Percentiles rank a stretch among this genome's conserved stretches.
Evolutionary conservation across 2,797 vertebrate genomes (phyloP).

Genomic region (Sebastolobus alascanus): DNA sequence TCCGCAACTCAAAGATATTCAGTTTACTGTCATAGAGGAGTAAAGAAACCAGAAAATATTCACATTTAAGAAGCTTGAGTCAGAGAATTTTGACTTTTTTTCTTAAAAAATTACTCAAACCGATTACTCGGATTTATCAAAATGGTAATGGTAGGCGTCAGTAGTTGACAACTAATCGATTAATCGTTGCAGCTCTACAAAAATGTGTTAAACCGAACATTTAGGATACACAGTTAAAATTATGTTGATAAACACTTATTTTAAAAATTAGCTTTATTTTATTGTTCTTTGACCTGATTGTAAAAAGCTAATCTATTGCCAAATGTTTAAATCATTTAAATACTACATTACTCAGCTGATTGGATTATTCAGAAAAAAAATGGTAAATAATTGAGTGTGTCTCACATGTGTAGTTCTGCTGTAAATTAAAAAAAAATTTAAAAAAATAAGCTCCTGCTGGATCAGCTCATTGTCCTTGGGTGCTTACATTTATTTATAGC

Average conservation of each 20-base stretch:
- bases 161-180: no score
- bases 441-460: background rate
- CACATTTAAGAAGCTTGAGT: no score
- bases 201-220: background rate
- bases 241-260: background rate
- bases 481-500: slow-evolving; percentile 2
- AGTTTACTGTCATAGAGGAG: no score
- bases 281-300: background rate
- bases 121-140: no score
- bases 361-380: background rate
- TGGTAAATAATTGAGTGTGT: background rate
- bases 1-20: no score
- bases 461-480: background rate
- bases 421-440: background rate
- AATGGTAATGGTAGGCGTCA: no score
- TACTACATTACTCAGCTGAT: background rate
- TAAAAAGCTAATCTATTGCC: background rate
- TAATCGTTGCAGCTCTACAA: no score
- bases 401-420: background rate
- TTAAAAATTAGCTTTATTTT: background rate
- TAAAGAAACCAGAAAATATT: no score
- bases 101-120: no score
- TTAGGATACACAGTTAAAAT: background rate
- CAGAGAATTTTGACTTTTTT: no score
- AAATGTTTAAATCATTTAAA: background rate